Percentiles rank a stretch among this genome's conserved stretches.
These are phyloP conservation scores for Phenganax stokvisi DNA, from an alignment of 92 coral and sea anemone species.

Conservation along the genomic window DNA sequence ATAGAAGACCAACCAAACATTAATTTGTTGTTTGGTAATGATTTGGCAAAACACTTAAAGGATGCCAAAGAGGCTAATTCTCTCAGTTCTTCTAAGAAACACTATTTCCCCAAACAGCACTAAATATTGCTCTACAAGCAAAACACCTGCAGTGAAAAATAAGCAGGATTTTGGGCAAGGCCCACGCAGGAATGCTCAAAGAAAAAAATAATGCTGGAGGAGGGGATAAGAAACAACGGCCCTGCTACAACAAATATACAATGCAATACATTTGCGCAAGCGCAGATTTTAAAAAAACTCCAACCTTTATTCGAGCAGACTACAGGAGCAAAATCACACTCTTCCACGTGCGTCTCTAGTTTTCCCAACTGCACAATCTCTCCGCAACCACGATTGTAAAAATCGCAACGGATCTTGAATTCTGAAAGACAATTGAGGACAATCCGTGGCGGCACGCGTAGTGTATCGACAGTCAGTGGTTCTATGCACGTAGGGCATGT, in stretches of 20 bases:
- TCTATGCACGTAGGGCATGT: constrained; percentile 57
- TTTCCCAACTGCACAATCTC: constrained; percentile 38
- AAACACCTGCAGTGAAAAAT: no score
- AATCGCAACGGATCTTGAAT: constrained; percentile 48
- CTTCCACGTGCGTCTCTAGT: constrained; percentile 23
- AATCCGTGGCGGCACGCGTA: constrained; percentile 47
- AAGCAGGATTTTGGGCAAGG: no score
- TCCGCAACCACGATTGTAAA: constrained; percentile 41
- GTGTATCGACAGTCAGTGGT: not conserved
- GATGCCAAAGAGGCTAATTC: not conserved
- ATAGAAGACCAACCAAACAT: not conserved
- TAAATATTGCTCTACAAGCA: no score
- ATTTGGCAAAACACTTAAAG: not conserved
- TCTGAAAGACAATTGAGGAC: constrained; percentile 45
- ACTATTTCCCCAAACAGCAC: not conserved
- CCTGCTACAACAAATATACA: no score
- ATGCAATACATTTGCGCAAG: no score
- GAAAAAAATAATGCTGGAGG: not conserved
- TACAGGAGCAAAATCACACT: constrained; percentile 43
- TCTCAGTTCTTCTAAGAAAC: not conserved
- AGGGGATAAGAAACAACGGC: not conserved
- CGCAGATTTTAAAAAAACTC: no score
- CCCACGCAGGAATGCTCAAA: not conserved
- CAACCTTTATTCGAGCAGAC: constrained; percentile 41
- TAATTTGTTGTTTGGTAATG: not conserved